Base-by-base conservation (phyloP, 2,113 vertebrate species). In the Phycodurus eques region DNA sequence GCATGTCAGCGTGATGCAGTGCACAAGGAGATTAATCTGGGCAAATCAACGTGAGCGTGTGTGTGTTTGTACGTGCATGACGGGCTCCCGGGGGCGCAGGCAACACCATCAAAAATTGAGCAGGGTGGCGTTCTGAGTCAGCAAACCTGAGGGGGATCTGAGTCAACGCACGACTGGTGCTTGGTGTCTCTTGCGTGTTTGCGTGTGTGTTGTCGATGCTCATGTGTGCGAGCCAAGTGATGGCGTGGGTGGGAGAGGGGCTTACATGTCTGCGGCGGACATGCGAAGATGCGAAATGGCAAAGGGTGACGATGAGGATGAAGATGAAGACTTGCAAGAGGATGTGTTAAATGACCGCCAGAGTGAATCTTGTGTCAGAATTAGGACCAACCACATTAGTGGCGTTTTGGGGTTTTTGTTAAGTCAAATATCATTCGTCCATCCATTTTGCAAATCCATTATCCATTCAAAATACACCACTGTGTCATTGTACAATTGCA, bases 61-160 rank as follows among this genome's bases (percentile, higher is more conserved):
- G 70, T 46, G 67, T 65, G 62, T 33, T 20, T 39, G 66, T 57
- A 51, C 22, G 67, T 47, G 22, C 15, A 19, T 74, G 76, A 47
- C 57, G 61, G 70, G 68, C n/a, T 60, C 27, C 53, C 66, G 43
- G 67, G 60, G 66, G 10, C 56, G 22, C 47, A 73, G 68, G 67
- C 64, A 44, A 71, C 57, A 60, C 71, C 67, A 75, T 66, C 39
- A 74, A 67, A 84, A 67, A 75, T 82, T 69, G 62, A 69, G 74
- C 49, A 75, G 70, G 42, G 70, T 62, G 56, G 64, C 67, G 76
- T 76, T 85, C 63, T 85, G 81, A 88, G 44, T 90, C 80, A 85
- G 79, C 33, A 62, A 64, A 80, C 78, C 85, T 72, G 68, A 78
- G 77, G 85, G 76, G 27, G 60, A 33, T 82, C 74, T 89, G 87